Evolutionary conservation across 1,140 invertebrate species (phyloP).

Genomic region (Dolichoris vasculosae): DNA sequence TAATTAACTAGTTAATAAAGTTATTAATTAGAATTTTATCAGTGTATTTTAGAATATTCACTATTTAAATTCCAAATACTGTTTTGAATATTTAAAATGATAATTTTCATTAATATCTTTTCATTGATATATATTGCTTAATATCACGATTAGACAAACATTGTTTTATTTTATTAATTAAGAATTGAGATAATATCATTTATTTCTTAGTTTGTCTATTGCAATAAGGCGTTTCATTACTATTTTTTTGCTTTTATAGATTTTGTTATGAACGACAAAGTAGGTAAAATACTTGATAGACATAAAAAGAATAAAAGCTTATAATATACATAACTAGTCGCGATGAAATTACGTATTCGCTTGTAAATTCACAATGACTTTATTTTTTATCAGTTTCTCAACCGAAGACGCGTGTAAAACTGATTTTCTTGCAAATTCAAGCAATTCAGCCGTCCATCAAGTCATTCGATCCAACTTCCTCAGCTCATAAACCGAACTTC

Average conservation of each 20-base stretch:
- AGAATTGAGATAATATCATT: no score
- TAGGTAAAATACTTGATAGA: not conserved
- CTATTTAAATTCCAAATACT: not conserved
- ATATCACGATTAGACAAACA: no score
- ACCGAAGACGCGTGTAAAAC: constrained; percentile 1
- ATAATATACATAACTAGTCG: not conserved
- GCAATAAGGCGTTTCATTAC: not conserved
- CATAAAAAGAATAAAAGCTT: not conserved
- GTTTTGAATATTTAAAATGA: not conserved
- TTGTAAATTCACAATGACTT: not conserved
- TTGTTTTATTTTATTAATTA: no score
- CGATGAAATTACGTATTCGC: not conserved
- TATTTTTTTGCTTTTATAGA: not conserved
- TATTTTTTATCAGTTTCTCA: not conserved
- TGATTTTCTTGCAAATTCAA: constrained; percentile 11
- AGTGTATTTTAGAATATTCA: not conserved
- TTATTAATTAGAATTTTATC: not conserved
- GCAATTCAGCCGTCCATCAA: constrained; percentile 11
- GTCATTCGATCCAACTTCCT: constrained; percentile 27
- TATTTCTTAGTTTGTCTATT: no score
- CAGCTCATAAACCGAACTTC: constrained; percentile 41
- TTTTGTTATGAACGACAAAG: not conserved
- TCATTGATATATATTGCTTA: no score
- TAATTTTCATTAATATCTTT: not conserved
- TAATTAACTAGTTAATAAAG: not conserved